These are phyloP conservation scores for Lutjanus campechanus DNA, from an alignment of 2,797 vertebrate genomes.

Conservation along the genomic window DNA sequence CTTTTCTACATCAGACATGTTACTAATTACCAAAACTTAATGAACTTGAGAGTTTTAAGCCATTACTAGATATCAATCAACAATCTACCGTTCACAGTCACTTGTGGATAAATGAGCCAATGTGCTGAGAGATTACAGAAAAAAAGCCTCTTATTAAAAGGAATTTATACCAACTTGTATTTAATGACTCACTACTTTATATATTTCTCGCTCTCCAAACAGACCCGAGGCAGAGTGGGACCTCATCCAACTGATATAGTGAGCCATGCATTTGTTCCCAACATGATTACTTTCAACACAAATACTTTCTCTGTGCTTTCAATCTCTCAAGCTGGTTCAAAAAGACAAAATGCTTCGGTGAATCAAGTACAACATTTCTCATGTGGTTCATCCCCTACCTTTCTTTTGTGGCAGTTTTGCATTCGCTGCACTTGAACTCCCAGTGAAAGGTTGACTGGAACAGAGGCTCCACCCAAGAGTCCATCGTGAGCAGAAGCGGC, in stretches of 20 bases:
- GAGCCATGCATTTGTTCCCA: background rate
- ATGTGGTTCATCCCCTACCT: conserved; percentile 76
- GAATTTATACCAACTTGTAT: background rate
- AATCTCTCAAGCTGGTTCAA: background rate
- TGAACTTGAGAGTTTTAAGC: background rate
- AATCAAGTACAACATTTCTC: background rate
- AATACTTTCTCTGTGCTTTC: background rate
- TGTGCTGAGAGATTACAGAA: background rate
- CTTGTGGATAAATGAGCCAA: background rate
- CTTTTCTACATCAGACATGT: background rate
- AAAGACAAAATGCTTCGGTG: background rate
- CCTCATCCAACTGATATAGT: background rate
- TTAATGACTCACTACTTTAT: conserved; percentile 6
- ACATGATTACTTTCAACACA: background rate
- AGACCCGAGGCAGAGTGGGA: background rate
- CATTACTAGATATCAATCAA: background rate
- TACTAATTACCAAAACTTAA: background rate
- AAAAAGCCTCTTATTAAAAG: background rate
- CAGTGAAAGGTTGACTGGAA: conserved; percentile 89
- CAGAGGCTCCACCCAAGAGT: conserved; percentile 84
- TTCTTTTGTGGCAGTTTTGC: conserved; percentile 84
- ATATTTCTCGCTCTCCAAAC: background rate
- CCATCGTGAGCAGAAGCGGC: conserved; percentile 87
- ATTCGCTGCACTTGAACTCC: conserved; percentile 89
- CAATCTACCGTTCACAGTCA: background rate